Evolutionary conservation across 2,797 vertebrate genomes (phyloP), one percentile per base, ranked within the genome.

Genomic region (Rhabdomys pumilio): DNA sequence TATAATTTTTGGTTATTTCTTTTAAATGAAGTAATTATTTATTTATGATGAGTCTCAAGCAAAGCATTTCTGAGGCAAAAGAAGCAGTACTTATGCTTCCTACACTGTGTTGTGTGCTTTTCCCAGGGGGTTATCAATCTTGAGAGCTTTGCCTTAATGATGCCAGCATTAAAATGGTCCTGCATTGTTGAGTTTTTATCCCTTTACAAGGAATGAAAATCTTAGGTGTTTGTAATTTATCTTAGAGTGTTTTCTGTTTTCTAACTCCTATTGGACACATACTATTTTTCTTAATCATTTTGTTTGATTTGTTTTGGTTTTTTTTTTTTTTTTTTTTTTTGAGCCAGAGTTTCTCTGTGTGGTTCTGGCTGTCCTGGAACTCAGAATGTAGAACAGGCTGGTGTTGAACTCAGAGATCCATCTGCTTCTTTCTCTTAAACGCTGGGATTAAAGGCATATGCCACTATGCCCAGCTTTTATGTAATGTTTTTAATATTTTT

Each of bases 231-330:
- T 34, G 9, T 91, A 38, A 87, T 95, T 95, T 96, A 89, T 91
- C 19, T 38, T 65, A 34, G 85, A 47, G 0, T 96, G 80, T 94
- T 93, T 94, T 94, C 79, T 96, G 81, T 94, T 93, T 94, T 93
- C 73, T 96, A 65, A 50, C 50, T 95, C 57, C 24, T 41, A 47
- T 76, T 96, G n/a, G 59, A 85, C 50, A 89, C 53, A 72, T 89
- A 14, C 44, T 93, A 3, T 97, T 89, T 94, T 95, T 83, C 53
- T 61, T 63, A 83, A 19, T 41, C 75, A 85, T 90, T 94, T 94
- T n/a, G 65, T 15, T 69, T 69, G 34, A 2, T 31, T 59, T 65
- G 26, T 1, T 12, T 65, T 65, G 63, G 3, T 65, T 65, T 65
- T 12, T 41, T 41, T 24, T 73, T 73, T 41, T 41, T 24, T 73